Evolutionary conservation across 2,113 vertebrate species (phyloP).

Genomic region (Chamaea fasciata): DNA sequence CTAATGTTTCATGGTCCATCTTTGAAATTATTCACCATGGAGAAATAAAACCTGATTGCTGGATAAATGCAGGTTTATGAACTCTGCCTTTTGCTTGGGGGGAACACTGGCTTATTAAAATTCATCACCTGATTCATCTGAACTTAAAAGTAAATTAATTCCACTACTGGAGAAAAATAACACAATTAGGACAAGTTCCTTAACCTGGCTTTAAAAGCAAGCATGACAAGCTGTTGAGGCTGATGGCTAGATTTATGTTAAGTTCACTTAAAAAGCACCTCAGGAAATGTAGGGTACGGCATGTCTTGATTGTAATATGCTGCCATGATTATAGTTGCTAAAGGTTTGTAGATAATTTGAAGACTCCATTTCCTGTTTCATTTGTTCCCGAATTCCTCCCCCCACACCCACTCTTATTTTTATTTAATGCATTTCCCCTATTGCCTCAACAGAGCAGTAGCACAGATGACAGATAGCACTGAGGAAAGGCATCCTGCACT

Average conservation of each 20-base stretch:
- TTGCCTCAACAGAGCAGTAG: not conserved
- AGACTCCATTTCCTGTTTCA: not conserved
- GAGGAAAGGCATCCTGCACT: not conserved
- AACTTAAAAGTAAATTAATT: slow-evolving; percentile 54
- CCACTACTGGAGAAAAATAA: slow-evolving; percentile 15
- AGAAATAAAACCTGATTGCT: slow-evolving; percentile 19
- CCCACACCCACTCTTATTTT: not conserved
- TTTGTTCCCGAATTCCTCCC: not conserved
- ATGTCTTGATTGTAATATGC: not conserved
- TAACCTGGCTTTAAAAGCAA: not conserved
- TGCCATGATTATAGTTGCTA: not conserved
- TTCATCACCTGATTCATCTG: slow-evolving; percentile 49
- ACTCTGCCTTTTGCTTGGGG: slow-evolving; percentile 9
- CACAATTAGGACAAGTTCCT: slow-evolving; percentile 36
- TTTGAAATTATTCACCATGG: slow-evolving; percentile 20
- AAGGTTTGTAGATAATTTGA: not conserved
- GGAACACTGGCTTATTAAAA: slow-evolving; percentile 38
- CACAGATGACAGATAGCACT: not conserved
- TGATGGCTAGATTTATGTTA: slow-evolving; percentile 15
- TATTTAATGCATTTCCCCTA: not conserved
- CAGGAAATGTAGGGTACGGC: not conserved
- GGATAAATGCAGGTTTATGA: slow-evolving; percentile 18
- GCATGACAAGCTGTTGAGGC: not conserved
- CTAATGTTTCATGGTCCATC: not conserved
- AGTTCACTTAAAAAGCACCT: not conserved